Conservation (phyloP, 2,797 vertebrate species). For the Etheostoma perlongum region DNA sequence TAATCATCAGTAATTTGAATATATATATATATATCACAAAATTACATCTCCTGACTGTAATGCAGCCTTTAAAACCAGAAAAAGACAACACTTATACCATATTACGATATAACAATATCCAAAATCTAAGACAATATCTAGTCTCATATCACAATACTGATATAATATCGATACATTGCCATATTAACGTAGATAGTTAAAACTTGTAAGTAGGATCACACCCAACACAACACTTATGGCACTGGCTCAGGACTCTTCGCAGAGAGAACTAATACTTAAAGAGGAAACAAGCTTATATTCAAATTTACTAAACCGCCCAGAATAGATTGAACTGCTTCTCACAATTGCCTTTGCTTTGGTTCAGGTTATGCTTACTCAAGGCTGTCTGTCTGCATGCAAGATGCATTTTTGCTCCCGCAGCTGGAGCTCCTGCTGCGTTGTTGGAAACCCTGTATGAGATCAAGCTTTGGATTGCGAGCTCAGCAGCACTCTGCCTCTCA, state of each 20-base stretch:
- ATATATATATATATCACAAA: too few species aligned
- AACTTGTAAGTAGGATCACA: constrained; percentile 1
- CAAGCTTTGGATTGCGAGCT: constrained; percentile 45
- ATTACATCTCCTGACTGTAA: too few species aligned
- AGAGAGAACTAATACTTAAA: constrained; percentile 6
- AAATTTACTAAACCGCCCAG: constrained; percentile 30
- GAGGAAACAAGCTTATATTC: constrained; percentile 18
- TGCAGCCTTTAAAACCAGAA: too few species aligned
- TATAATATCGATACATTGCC: too few species aligned
- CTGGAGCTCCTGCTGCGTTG: constrained; percentile 49
- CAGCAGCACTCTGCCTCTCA: constrained; percentile 39
- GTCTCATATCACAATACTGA: too few species aligned
- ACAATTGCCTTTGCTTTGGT: constrained; percentile 39
- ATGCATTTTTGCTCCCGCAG: constrained; percentile 45
- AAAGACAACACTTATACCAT: too few species aligned
- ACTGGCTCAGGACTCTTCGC: not conserved
- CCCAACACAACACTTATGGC: not conserved
- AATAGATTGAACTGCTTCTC: constrained; percentile 47
- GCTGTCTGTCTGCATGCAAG: constrained; percentile 34
- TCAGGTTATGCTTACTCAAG: constrained; percentile 32
- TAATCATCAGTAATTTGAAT: too few species aligned
- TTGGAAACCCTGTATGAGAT: constrained; percentile 48
- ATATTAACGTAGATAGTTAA: not conserved
- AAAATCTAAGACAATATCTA: too few species aligned
- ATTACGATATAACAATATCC: too few species aligned